A percentile compares a stretch with the other conserved stretches of the same genome.
Evolutionary conservation across 2,797 vertebrate genomes (phyloP).

Genomic region (Hylomyscus alleni): DNA sequence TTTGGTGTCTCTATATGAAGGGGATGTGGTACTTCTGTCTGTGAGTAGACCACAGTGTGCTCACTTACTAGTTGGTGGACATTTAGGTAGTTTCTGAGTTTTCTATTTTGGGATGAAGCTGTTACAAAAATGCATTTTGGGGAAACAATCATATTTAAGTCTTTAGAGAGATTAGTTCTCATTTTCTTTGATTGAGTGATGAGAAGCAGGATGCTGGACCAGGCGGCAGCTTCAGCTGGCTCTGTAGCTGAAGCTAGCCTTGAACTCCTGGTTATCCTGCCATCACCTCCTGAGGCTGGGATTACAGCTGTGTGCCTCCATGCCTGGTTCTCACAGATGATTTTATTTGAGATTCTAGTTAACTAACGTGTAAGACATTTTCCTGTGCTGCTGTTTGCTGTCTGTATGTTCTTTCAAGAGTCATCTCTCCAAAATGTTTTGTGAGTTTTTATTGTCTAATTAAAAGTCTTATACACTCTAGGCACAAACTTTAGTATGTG

Average conservation of each 20-base stretch:
- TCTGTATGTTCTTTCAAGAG: not conserved
- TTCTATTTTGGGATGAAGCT: constrained; percentile 21
- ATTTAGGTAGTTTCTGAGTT: not conserved
- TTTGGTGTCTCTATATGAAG: not conserved
- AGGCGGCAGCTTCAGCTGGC: not conserved
- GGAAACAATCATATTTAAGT: not conserved
- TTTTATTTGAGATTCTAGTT: constrained; percentile 35
- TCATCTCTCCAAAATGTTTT: constrained; percentile 2
- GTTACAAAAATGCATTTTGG: not conserved
- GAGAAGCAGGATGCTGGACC: not conserved
- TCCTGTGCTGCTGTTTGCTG: not conserved
- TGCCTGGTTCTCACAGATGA: not conserved
- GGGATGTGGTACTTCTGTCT: not conserved
- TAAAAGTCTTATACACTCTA: not conserved
- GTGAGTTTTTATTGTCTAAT: not conserved
- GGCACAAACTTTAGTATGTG: not conserved
- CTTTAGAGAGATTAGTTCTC: constrained; percentile 39
- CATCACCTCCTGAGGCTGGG: not conserved
- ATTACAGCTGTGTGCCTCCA: not conserved
- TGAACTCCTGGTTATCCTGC: not conserved
- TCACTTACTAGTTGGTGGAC: not conserved
- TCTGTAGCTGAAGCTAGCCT: not conserved
- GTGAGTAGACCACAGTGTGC: not conserved
- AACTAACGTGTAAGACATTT: not conserved
- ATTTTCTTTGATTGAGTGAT: constrained; percentile 4